Base-by-base conservation (phyloP, 1,140 invertebrate genomes). In the Apis laboriosa region DNA sequence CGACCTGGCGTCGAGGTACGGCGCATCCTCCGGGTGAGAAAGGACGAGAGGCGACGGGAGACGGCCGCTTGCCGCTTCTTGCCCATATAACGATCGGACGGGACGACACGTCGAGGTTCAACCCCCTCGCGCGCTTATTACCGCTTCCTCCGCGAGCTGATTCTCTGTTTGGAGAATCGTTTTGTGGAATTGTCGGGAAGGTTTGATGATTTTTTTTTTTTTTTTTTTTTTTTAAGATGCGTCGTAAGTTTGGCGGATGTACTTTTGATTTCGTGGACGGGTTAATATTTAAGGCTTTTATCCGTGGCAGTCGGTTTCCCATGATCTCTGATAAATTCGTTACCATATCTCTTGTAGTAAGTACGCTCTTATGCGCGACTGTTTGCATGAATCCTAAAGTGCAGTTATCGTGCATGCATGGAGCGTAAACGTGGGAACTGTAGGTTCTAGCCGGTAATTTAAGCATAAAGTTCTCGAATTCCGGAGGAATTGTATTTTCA, bases 11-110 rank as follows among this genome's bases (percentile, higher is more conserved):
- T 77, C 74, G 84, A 86, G 79, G 28, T 34, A 34, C 34, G 55
- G 73, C 81, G 84, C 73, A 74, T 87, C 86, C 85, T 87, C 34
- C 67, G 81, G 68, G 73, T 87, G 86, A 87, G 86, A 87, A 87
- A 87, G 86, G 83, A 88, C 83, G 86, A 85, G 86, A 84, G 71
- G 77, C 60, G 79, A 79, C 74, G 58, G 70, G 80, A 77, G 80
- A 74, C 71, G 80, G 75, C 70, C 71, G 58, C 19, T 68, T 51
- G 67, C 34, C 51, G 64, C 53, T 34, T 63, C 75, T 34, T 34
- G 34, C 34, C 5, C 5, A 0, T 43, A 7, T 58, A 78, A 78
- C 80, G 66, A 78, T 77, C 28, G 11, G 24, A 73, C 49, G n/a
- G 15, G 53, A 51, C 11, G 28, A 1, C 51, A 67, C n/a, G 7